Percentiles rank a stretch among this genome's conserved stretches.
Conservation (phyloP, 2,888 invertebrate genomes). For the Drosophila leonis region DNA sequence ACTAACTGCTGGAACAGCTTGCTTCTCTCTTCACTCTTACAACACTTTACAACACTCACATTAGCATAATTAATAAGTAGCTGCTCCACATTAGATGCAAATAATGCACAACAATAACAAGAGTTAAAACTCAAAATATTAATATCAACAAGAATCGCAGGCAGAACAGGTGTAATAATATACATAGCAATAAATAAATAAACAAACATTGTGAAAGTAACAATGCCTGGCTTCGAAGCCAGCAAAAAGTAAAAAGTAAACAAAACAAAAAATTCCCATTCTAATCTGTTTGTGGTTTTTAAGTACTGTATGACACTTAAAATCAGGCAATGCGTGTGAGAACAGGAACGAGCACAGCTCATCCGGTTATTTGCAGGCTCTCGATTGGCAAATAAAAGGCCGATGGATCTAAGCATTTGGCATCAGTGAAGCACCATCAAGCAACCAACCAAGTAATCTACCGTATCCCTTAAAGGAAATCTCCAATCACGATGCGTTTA, state of each 20-base stretch:
- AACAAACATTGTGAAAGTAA: constrained; percentile 35
- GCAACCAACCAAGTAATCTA: constrained; percentile 6
- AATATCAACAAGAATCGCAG: background rate
- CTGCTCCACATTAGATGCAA: constrained; percentile 1
- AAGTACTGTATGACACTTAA: constrained; percentile 12
- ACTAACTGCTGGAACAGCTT: background rate
- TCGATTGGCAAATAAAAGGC: constrained; percentile 38
- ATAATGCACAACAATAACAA: background rate
- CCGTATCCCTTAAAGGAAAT: background rate
- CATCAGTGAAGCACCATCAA: constrained; percentile 41
- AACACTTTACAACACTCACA: constrained; percentile 1
- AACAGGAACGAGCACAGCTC: constrained; percentile 41
- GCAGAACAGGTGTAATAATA: constrained; percentile 28
- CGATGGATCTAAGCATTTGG: background rate
- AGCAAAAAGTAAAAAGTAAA: constrained; percentile 2
- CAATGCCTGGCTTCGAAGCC: constrained; percentile 26
- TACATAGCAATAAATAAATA: constrained; percentile 11
- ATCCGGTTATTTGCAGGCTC: constrained; percentile 28
- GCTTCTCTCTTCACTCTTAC: background rate
- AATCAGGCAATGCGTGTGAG: constrained; percentile 30
- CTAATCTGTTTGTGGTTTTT: constrained; percentile 27
- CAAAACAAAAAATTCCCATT: constrained; percentile 28
- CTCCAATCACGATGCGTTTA: constrained; percentile 55
- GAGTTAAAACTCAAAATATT: background rate
- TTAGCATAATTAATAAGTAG: background rate